phyloP scores from a whole-genome alignment of 2,113 vertebrate species.

The Myrmecobius fasciatus region DNA sequence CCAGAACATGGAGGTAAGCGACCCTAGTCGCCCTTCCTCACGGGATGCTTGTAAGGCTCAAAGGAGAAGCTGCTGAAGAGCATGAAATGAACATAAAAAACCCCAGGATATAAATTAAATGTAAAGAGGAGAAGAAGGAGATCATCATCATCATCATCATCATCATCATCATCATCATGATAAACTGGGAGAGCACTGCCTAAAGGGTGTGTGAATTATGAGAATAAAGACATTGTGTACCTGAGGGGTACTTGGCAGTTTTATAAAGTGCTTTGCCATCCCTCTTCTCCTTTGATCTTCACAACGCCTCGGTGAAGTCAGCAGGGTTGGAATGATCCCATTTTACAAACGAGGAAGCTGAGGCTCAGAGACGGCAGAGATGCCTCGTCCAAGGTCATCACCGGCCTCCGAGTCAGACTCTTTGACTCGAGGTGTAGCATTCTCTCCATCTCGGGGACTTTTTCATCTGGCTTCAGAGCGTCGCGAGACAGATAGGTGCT shows the following conservation, averaged over 20 bases:
- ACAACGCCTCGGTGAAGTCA: neutral
- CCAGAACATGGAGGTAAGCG: neutral
- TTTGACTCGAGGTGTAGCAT: neutral
- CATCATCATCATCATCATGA: too few species aligned
- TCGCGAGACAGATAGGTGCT: neutral
- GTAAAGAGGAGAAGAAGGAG: neutral
- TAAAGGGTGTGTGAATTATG: neutral
- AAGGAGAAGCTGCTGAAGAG: neutral
- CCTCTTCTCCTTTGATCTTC: neutral
- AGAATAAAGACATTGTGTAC: neutral
- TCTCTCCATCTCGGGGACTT: neutral
- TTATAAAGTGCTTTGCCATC: too few species aligned
- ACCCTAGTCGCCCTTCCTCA: neutral
- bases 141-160: too few species aligned
- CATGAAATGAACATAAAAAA: neutral
- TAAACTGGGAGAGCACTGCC: too few species aligned
- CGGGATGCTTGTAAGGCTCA: neutral
- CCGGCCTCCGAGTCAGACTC: neutral
- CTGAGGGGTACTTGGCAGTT: neutral
- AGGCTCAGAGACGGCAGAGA: neutral
- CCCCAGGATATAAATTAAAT: neutral
- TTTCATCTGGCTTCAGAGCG: neutral
- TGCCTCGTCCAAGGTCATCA: neutral
- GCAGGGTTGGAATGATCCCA: neutral
- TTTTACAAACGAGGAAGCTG: neutral